Percentiles rank a stretch among this genome's conserved stretches.
phyloP scores from a whole-genome alignment of 2,797 vertebrate genomes.

The Melanogrammus aeglefinus region DNA sequence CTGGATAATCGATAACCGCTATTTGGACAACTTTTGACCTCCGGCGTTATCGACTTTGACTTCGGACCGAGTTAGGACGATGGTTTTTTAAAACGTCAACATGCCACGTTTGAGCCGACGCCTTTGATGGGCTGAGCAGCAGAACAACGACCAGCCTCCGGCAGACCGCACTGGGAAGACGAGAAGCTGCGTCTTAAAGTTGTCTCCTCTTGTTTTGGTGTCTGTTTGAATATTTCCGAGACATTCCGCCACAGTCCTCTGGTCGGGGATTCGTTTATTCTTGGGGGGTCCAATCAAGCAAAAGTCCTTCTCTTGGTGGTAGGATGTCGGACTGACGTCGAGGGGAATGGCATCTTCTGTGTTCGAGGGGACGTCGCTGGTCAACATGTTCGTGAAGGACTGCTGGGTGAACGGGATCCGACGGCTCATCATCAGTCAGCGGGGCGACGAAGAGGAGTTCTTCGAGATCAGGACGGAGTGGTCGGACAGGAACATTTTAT shows the following conservation, averaged over 20 bases:
- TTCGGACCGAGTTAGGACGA: slow-evolving; percentile 25
- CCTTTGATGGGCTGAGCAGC: slow-evolving; percentile 48
- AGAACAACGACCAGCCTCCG: slow-evolving; percentile 3
- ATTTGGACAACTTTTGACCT: background rate
- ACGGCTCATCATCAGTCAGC: slow-evolving; percentile 85
- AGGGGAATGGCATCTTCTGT: slow-evolving; percentile 89
- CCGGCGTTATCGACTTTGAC: background rate
- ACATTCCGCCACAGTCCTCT: background rate
- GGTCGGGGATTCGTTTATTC: background rate
- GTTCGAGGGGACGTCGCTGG: slow-evolving; percentile 95
- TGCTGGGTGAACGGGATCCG: slow-evolving; percentile 98
- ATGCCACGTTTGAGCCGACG: slow-evolving; percentile 59
- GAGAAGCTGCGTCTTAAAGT: background rate
- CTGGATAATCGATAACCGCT: background rate
- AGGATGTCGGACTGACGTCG: slow-evolving; percentile 66
- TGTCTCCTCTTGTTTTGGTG: background rate
- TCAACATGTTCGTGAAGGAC: slow-evolving; percentile 97
- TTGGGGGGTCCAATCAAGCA: background rate
- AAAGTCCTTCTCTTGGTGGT: slow-evolving; percentile 30
- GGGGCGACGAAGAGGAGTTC: slow-evolving; percentile 93
- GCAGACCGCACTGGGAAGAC: background rate
- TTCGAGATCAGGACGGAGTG: slow-evolving; percentile 96
- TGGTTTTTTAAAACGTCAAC: slow-evolving; percentile 11
- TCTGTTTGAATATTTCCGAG: background rate
- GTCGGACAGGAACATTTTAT: slow-evolving; percentile 95